phyloP scores from a whole-genome alignment of 2,797 vertebrate species.

The Cynodonichthys magdalenae region DNA sequence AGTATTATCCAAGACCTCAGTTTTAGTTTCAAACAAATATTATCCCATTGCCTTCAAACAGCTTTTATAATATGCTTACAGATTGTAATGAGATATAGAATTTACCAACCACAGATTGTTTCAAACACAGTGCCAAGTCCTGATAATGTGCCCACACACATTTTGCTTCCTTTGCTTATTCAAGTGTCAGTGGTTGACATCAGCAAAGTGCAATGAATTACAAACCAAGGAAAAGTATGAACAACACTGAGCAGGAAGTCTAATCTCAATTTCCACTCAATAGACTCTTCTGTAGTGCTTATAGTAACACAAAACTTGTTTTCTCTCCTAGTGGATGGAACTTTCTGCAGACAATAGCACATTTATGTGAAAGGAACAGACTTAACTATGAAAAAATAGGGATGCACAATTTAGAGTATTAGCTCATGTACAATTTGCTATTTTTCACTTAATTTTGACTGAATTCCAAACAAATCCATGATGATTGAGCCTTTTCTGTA shows the following conservation, averaged over 20 bases:
- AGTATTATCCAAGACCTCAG: conserved; percentile 54
- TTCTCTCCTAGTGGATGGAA: conserved; percentile 46
- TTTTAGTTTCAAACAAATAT: conserved; percentile 68
- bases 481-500: too few relatives aligned
- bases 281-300: conserved; percentile 34
- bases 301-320: conserved; percentile 62
- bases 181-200: conserved; percentile 63
- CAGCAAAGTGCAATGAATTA: conserved; percentile 67
- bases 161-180: conserved; percentile 69
- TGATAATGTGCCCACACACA: conserved; percentile 42
- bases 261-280: conserved; percentile 68
- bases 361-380: conserved; percentile 39
- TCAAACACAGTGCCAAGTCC: conserved; percentile 54
- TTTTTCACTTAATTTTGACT: not conserved
- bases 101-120: conserved; percentile 59
- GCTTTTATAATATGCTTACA: conserved; percentile 54
- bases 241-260: conserved; percentile 61
- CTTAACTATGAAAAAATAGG: conserved; percentile 29
- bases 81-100: conserved; percentile 57
- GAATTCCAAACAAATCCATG: not conserved
- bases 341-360: conserved; percentile 57
- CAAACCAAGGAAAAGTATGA: conserved; percentile 71
- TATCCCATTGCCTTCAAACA: conserved; percentile 46
- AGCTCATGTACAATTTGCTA: not conserved
- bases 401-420: not conserved